Evolutionary conservation across 2,797 vertebrate genomes (phyloP), one percentile per base, ranked within the genome.

Genomic region (Poeciliopsis infans): DNA sequence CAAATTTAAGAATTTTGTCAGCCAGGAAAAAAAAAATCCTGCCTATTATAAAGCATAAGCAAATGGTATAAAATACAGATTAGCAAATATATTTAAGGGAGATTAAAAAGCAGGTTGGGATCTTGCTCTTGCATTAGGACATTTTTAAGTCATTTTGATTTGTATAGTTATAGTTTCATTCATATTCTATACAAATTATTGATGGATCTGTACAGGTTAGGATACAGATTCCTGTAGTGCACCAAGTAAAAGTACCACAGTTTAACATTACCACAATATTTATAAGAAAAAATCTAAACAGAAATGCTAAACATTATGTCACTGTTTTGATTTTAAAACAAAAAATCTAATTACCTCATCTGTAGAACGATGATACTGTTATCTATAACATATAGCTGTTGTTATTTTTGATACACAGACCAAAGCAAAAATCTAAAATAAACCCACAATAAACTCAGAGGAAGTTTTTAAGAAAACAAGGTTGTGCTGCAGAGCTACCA

Each of bases 1-100:
- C 64, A 85, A 86, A 81, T 76, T 74, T 31, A 78, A 78, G 83
- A 59, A 15, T 75, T 28, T 82, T 83, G 74, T 76, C 36, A 51
- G 57, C 20, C 46, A 79, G 59, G 5, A 0, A 36, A 39, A 39
- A 36, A 85, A 57, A 79, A 79, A 68, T 39, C 73, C 1, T 10
- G 78, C 41, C 41, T 78, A 76, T 75, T 31, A 81, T 59, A 69
- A 64, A 68, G 75, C 61, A 51, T 71, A 23, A 80, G 47, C 74
- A 73, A 16, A 28, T 33, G 53, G 41, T 69, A 13, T n/a, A 69
- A 69, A 45, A 68, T 10, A 8, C 39, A 0, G 4, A 68, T 68
- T 61, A 47, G 74, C 16, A 16, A 41, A 71, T 46, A 45, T 6
- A 55, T 16, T 16, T 13, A 36, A 71, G 36, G 47, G 13, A 51